Base-by-base conservation (phyloP, 1,140 invertebrate species). In the Philotrypesis tridentata region DNA sequence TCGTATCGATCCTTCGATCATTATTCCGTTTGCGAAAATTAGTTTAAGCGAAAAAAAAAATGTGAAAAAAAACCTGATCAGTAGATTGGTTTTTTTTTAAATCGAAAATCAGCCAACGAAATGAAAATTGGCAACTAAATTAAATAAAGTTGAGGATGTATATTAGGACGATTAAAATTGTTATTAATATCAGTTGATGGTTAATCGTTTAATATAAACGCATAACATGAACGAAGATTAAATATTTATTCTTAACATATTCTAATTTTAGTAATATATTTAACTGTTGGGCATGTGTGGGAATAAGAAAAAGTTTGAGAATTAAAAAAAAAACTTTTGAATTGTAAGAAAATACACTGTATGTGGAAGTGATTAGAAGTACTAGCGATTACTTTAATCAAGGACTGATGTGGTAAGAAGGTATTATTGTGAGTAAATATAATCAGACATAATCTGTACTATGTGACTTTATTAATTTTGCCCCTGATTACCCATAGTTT, bases 241-340 rank as follows among this genome's bases (percentile, higher is more conserved):
- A 88, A 87, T 88, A 90, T 88, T 88, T 90, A 88, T 89, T 89
- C 83, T 85, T 80, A 85, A 83, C 83, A 83, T 86, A 83, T 86
- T 81, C 82, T 84, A 80, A 70, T 83, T 87, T 87, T 84, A 85
- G 76, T 78, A 80, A 85, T 74, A 82, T 85, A 82, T 82, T 84
- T 78, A 79, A 82, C 40, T 84, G 83, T 82, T 84, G 76, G 67
- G 60, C 23, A 71, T 61, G 25, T 75, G 70, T 33, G 68, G 74
- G 71, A 81, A 17, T 75, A 80, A 43, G 37, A 73, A 80, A 60
- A 60, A 60, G 40, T 55, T 77, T 77, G 55, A 63, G 21, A 70
- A 33, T 40, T 27, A 67, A 79, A 77, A 55, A 82, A 48, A 78
- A 71, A 40, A 73, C 73, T 77, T 84, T 81, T 21, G 31, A 40